Evolutionary conservation across 2,113 vertebrate species (phyloP).

Genomic region (Macquaria ambigua): DNA sequence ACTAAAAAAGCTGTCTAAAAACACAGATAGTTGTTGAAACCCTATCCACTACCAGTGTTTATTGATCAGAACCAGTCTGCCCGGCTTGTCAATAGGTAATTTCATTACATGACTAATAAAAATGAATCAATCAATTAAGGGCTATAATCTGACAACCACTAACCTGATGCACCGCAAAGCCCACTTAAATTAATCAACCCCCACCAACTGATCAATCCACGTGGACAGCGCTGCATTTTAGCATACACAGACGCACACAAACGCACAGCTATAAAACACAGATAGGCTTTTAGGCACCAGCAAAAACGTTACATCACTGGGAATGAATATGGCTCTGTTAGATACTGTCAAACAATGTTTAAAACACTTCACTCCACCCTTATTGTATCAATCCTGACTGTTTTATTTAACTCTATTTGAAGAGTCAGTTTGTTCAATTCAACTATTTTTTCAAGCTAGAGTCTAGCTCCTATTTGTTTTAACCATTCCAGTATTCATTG

Average conservation of each 20-base stretch:
- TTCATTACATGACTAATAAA: conserved; percentile 78
- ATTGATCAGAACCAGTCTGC: conserved; percentile 66
- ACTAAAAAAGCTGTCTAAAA: not conserved
- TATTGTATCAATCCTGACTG: not conserved
- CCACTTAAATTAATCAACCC: conserved; percentile 71
- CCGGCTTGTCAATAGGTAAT: conserved; percentile 73
- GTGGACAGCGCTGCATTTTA: conserved; percentile 45
- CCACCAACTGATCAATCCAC: conserved; percentile 62
- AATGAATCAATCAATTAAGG: conserved; percentile 77
- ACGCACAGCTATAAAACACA: conserved; percentile 8
- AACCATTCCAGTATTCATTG: not conserved
- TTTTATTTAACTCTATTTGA: not conserved
- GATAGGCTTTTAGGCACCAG: too few species aligned
- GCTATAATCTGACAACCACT: conserved; percentile 75
- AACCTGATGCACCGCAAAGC: conserved; percentile 57
- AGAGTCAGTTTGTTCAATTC: not conserved
- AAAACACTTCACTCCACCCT: not conserved
- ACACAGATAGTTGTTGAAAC: conserved; percentile 51
- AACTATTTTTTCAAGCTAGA: not conserved
- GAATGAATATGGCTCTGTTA: not conserved
- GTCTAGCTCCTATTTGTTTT: not conserved
- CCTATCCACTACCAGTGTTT: conserved; percentile 53
- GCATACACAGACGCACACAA: conserved; percentile 29
- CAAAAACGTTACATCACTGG: not conserved
- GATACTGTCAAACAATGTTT: not conserved